Evolutionary conservation across 2,888 invertebrate genomes (phyloP).

Genomic region (Bhutanitis thaidina): DNA sequence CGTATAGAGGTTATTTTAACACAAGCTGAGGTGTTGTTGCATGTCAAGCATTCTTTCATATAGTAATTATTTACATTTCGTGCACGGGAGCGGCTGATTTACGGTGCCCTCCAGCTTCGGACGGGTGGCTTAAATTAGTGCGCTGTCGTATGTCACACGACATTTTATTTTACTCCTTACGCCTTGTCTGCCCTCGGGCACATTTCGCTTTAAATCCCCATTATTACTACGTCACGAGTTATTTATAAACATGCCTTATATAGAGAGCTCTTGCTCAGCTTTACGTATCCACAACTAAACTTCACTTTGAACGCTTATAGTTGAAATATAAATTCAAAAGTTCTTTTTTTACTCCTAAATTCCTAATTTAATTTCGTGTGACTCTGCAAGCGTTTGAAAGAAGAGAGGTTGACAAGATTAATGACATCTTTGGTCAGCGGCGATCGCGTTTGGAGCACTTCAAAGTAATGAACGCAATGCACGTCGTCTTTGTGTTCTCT

Average conservation of each 20-base stretch:
- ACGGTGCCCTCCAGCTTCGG: conserved; percentile 51
- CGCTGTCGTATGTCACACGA: conserved; percentile 67
- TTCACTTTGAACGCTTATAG: conserved; percentile 21
- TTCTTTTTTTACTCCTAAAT: conserved; percentile 9
- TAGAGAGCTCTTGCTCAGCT: conserved; percentile 38
- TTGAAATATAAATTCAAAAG: conserved; percentile 17
- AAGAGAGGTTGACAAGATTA: conserved; percentile 62
- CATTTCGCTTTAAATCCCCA: conserved; percentile 60
- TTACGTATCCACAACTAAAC: conserved; percentile 19
- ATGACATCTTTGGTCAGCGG: conserved; percentile 51
- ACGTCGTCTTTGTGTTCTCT: conserved; percentile 37
- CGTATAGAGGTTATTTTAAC: conserved; percentile 51
- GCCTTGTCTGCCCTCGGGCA: conserved; percentile 41
- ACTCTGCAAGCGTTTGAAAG: conserved; percentile 45
- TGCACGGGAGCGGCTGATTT: conserved; percentile 71
- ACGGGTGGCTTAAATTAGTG: conserved; percentile 69
- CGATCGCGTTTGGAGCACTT: conserved; percentile 46
- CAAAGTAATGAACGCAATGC: conserved; percentile 36
- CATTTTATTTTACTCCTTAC: conserved; percentile 61
- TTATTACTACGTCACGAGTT: conserved; percentile 58
- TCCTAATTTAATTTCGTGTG: conserved; percentile 39
- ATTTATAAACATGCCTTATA: conserved; percentile 70
- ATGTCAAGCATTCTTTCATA: conserved; percentile 51
- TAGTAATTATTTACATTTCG: conserved; percentile 56
- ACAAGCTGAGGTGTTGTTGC: conserved; percentile 52